Conservation (phyloP, 2,797 vertebrate species). For the Sciaenops ocellatus region DNA sequence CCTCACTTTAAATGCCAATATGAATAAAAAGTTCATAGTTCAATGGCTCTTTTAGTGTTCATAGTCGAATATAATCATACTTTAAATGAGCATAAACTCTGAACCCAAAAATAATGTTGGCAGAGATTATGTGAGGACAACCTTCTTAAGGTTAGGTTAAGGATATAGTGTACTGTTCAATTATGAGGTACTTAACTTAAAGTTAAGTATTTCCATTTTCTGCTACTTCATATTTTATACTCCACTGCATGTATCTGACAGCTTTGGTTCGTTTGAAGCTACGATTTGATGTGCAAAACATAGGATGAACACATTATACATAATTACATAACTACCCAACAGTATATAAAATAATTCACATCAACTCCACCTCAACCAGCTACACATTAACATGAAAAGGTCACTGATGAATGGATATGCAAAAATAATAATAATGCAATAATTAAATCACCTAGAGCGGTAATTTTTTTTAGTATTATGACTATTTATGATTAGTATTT, state of each 20-base stretch:
- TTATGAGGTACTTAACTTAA: no score
- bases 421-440: no score
- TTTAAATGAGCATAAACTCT: background rate
- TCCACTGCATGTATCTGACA: background rate
- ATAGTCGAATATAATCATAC: background rate
- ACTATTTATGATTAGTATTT: background rate
- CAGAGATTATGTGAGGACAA: conserved; percentile 1
- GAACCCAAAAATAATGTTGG: background rate
- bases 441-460: no score
- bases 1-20: background rate
- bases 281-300: background rate
- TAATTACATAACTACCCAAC: background rate
- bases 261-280: background rate
- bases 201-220: background rate
- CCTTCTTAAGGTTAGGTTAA: background rate
- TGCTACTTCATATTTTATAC: background rate
- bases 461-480: no score
- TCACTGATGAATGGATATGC: no score
- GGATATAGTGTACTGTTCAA: background rate
- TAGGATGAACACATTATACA: background rate
- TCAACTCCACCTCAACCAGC: background rate
- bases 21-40: background rate
- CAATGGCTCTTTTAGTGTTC: background rate
- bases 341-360: background rate
- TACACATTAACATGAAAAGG: no score